phyloP scores from a whole-genome alignment of 64 coral and sea anemone genomes.

The Dendrophyllia cribrosa region DNA sequence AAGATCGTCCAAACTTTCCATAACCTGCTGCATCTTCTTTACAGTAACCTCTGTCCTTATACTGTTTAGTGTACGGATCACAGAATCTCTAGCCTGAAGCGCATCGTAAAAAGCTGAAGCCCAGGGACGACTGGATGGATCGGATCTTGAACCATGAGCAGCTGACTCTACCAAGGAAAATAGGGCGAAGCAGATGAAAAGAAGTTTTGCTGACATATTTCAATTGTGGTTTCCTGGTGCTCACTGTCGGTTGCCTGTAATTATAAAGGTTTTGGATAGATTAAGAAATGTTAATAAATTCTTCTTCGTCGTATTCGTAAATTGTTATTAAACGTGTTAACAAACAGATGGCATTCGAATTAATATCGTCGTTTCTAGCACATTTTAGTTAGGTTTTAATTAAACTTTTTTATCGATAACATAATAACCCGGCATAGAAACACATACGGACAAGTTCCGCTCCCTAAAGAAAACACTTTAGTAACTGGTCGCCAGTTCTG shows the following conservation, averaged over 20 bases:
- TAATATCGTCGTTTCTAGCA: too few relatives aligned
- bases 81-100: constrained; percentile 15
- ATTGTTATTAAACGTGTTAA: too few relatives aligned
- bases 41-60: background rate
- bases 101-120: constrained; percentile 16
- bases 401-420: too few relatives aligned
- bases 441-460: too few relatives aligned
- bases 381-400: too few relatives aligned
- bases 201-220: background rate
- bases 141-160: background rate
- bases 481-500: too few relatives aligned
- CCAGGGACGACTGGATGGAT: background rate
- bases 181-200: background rate
- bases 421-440: too few relatives aligned
- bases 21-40: background rate
- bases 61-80: background rate
- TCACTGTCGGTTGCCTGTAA: background rate
- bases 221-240: background rate
- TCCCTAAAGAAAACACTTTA: too few relatives aligned
- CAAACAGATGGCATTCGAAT: too few relatives aligned
- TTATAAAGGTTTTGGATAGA: background rate
- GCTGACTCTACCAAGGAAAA: background rate
- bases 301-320: too few relatives aligned
- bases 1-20: background rate
- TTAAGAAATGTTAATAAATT: too few relatives aligned